Percentiles rank a stretch among this genome's conserved stretches.
phyloP scores from a whole-genome alignment of 2,113 vertebrate genomes.

The Redunca redunca region DNA sequence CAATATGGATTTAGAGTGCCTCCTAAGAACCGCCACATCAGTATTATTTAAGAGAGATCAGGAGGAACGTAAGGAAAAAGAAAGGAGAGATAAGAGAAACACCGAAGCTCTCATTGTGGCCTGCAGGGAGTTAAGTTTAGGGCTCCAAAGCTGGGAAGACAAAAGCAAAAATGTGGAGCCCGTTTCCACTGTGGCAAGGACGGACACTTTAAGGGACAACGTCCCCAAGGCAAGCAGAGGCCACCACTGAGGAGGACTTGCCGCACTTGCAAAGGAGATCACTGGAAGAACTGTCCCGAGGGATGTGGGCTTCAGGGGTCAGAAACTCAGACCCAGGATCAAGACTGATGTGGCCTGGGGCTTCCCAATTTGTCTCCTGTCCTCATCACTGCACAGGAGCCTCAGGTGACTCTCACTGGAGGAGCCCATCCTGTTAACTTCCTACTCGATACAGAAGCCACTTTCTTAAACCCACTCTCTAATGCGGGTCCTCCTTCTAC shows the following conservation, averaged over 20 bases:
- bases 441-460: neutral
- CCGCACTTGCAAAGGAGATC: neutral
- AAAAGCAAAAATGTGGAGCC: neutral
- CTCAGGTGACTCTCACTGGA: neutral
- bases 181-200: neutral
- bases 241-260: neutral
- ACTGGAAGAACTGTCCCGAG: neutral
- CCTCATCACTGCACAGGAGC: neutral
- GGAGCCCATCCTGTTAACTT: neutral
- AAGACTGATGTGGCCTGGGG: neutral
- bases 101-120: neutral
- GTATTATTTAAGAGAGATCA: neutral
- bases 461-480: neutral
- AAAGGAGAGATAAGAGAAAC: neutral
- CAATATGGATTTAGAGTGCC: neutral
- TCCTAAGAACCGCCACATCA: neutral
- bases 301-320: neutral
- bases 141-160: neutral
- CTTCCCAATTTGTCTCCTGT: neutral
- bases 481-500: neutral
- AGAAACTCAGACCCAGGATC: neutral
- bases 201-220: neutral
- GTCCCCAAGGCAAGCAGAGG: neutral
- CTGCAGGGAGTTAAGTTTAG: neutral
- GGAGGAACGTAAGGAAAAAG: neutral